These are phyloP conservation scores for Hydriomena furcata DNA, from an alignment of 2,888 invertebrate genomes.

Conservation along the genomic window DNA sequence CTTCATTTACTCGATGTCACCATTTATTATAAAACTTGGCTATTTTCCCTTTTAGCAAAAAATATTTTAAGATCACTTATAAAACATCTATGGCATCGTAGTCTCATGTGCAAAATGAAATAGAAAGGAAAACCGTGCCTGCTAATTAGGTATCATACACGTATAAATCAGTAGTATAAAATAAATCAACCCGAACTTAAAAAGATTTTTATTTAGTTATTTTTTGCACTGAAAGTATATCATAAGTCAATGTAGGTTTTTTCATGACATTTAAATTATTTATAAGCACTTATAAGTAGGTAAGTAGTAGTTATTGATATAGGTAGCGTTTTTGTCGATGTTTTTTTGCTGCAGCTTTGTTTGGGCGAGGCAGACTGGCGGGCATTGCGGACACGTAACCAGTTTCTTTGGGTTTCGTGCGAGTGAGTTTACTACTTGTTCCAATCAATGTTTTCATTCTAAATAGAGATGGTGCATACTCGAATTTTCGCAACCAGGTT, in stretches of 20 bases:
- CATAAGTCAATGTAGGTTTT: conserved; percentile 17
- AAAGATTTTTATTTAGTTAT: no score
- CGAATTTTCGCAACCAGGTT: no score
- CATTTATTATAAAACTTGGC: conserved; percentile 9
- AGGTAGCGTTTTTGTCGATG: conserved; percentile 19
- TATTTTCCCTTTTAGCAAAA: background rate
- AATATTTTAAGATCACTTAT: no score
- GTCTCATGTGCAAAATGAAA: no score
- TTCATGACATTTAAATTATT: conserved; percentile 21
- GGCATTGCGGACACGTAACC: conserved; percentile 71
- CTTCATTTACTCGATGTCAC: conserved; percentile 8
- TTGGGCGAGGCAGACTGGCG: conserved; percentile 70
- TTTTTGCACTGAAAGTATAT: background rate
- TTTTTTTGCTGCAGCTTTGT: conserved; percentile 51
- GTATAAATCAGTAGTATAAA: no score
- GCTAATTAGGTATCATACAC: no score
- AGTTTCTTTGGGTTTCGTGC: conserved; percentile 45
- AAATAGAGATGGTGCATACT: no score
- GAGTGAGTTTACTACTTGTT: conserved; percentile 5
- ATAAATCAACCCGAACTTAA: no score
- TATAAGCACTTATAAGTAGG: conserved; percentile 20
- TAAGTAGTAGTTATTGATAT: conserved; percentile 24
- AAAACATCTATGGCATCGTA: no score
- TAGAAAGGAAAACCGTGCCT: no score
- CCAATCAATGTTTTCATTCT: no score